A percentile compares a stretch with the other conserved stretches of the same genome.
phyloP scores from a whole-genome alignment of 2,113 vertebrate species.

The Pardalotus punctatus region DNA sequence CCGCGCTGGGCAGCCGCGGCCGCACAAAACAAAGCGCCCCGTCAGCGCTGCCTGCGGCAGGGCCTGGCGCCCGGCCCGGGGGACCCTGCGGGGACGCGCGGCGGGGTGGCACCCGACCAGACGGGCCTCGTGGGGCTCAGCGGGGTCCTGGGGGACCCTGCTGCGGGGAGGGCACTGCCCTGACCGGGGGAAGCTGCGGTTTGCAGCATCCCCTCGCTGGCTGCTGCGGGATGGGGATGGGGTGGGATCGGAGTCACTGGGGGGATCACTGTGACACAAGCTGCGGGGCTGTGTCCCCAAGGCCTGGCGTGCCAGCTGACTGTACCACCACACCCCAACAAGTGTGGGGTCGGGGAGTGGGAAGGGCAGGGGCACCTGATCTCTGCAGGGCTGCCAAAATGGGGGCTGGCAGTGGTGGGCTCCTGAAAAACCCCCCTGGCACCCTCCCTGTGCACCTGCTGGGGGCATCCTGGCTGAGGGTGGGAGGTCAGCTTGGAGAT shows the following conservation, averaged over 20 bases:
- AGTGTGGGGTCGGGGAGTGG: not conserved
- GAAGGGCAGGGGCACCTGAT: not conserved
- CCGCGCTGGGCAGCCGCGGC: slow-evolving; percentile 13
- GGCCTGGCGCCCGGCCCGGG: slow-evolving; percentile 13
- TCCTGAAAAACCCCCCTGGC: not conserved
- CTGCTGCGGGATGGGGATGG: not conserved
- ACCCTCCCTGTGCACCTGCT: not conserved
- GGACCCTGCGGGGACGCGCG: not conserved
- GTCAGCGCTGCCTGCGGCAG: slow-evolving; percentile 49
- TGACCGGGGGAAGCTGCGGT: rapidly evolving
- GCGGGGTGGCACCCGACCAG: not conserved
- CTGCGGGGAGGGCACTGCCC: not conserved
- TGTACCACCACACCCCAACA: rapidly evolving
- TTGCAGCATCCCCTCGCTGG: not conserved
- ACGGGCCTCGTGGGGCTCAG: not conserved
- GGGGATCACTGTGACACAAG: not conserved
- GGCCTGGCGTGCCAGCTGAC: not conserved
- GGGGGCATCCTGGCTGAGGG: rapidly evolving
- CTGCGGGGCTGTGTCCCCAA: not conserved
- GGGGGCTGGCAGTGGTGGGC: not conserved
- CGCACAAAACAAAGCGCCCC: slow-evolving; percentile 68
- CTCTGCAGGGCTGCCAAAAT: not conserved
- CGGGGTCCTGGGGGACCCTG: not conserved
- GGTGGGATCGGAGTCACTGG: rapidly evolving
- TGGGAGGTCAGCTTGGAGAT: not conserved